phyloP scores from a whole-genome alignment of 2,797 vertebrate species.

The Malacoctenus gilli region DNA sequence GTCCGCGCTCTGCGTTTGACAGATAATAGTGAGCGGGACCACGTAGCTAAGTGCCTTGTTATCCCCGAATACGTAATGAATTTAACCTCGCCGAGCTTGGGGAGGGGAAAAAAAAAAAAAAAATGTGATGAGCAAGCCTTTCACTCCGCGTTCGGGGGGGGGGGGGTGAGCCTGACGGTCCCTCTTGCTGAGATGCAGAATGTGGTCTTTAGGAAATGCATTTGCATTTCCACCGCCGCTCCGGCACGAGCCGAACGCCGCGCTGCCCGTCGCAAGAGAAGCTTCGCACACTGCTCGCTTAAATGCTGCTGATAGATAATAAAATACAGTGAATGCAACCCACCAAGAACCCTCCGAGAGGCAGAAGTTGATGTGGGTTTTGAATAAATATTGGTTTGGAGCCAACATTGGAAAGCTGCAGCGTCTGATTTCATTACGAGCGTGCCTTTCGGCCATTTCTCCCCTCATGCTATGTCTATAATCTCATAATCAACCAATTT shows the following conservation, averaged over 20 bases:
- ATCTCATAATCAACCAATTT: conserved; percentile 70
- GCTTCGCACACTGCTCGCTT: no score
- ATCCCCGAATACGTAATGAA: conserved; percentile 61
- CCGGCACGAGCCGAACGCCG: conserved; percentile 28
- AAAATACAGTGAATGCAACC: conserved; percentile 27
- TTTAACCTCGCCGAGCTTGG: conserved; percentile 48
- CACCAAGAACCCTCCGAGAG: conserved; percentile 20
- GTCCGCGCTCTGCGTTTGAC: conserved; percentile 39
- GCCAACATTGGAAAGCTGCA: conserved; percentile 56
- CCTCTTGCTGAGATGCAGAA: conserved; percentile 52
- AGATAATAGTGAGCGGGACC: conserved; percentile 32
- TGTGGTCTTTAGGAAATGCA: conserved; percentile 51
- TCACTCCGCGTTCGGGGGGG: conserved; percentile 36
- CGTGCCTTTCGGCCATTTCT: conserved; percentile 41
- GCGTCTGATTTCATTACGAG: conserved; percentile 50
- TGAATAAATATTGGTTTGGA: conserved; percentile 57
- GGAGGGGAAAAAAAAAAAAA: no score
- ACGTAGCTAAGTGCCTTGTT: conserved; percentile 55
- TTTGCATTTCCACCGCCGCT: conserved; percentile 58
- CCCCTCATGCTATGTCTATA: conserved; percentile 42
- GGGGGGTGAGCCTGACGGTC: conserved; percentile 35
- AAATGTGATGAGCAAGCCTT: conserved; percentile 62
- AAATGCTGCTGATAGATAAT: conserved; percentile 41
- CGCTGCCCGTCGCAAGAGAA: conserved; percentile 21
- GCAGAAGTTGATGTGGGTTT: conserved; percentile 38